These are phyloP conservation scores for Dendrocincla tyrannina DNA, from an alignment of 2,797 vertebrate species.

Conservation along the genomic window DNA sequence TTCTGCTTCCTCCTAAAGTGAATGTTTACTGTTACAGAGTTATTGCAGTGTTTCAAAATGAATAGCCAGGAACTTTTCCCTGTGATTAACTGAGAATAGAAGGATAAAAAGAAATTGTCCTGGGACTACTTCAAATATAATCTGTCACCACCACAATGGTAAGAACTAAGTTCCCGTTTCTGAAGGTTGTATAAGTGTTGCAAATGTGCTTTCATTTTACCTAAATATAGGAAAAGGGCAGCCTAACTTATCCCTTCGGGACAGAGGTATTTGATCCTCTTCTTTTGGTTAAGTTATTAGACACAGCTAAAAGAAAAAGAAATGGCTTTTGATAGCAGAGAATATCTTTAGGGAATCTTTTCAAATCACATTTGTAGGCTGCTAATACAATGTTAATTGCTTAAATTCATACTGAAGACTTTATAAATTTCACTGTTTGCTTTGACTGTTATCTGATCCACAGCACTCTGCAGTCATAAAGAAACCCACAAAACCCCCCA, in stretches of 20 bases:
- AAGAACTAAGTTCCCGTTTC: not conserved
- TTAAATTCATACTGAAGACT: constrained; percentile 46
- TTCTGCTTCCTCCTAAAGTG: not conserved
- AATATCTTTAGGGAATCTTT: not conserved
- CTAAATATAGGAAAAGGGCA: not conserved
- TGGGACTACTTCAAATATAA: not conserved
- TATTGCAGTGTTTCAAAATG: not conserved
- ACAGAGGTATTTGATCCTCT: not conserved
- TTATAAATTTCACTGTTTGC: constrained; percentile 13
- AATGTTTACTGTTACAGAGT: not conserved
- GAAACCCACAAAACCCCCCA: not conserved
- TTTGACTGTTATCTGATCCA: not conserved
- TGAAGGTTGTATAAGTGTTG: not conserved
- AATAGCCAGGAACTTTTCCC: not conserved
- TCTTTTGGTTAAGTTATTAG: not conserved
- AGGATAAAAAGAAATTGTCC: not conserved
- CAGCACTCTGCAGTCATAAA: not conserved
- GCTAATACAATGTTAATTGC: not conserved
- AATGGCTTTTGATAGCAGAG: constrained; percentile 2
- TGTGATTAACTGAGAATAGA: not conserved
- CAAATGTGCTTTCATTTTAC: not conserved
- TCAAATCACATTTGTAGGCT: not conserved
- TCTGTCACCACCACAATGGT: not conserved
- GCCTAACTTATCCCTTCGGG: not conserved
- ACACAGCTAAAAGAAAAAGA: not conserved